phyloP scores from a whole-genome alignment of 92 coral and sea anemone genomes.

The Zoanthus sociatus region DNA sequence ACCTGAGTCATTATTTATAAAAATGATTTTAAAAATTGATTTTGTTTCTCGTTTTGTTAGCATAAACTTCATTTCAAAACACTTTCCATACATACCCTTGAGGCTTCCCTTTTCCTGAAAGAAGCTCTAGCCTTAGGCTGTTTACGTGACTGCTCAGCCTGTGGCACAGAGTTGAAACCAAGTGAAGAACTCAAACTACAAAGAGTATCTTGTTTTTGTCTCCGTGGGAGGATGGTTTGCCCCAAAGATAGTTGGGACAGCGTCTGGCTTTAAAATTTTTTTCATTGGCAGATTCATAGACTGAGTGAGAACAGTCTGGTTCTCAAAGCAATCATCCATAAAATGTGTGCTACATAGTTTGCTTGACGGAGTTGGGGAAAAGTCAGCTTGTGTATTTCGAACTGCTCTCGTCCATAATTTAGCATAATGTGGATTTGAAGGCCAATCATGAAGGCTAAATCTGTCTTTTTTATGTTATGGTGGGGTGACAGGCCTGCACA shows the following conservation, averaged over 20 bases:
- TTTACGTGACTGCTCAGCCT: not conserved
- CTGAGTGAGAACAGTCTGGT: slow-evolving; percentile 24
- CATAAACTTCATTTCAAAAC: not conserved
- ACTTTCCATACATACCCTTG: not conserved
- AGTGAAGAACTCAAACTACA: not conserved
- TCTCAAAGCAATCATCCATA: not conserved
- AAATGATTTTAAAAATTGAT: not conserved
- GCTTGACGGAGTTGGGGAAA: not conserved
- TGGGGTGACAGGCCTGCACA: no score
- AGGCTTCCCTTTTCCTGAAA: not conserved
- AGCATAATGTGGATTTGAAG: no score
- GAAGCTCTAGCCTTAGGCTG: not conserved
- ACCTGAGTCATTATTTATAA: not conserved
- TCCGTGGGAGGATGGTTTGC: not conserved
- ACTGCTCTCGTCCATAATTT: no score
- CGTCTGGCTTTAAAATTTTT: not conserved
- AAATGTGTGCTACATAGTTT: not conserved
- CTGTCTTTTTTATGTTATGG: slow-evolving; percentile 15
- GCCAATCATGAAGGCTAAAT: not conserved
- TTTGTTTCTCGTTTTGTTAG: not conserved
- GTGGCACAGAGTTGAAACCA: not conserved
- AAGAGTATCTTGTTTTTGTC: not conserved
- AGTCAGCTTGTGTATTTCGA: no score
- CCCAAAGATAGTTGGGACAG: slow-evolving; percentile 2
- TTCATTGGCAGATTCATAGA: slow-evolving; percentile 9